These are phyloP conservation scores for Anoplopoma fimbria DNA, from an alignment of 2,113 vertebrate species.

Conservation along the genomic window DNA sequence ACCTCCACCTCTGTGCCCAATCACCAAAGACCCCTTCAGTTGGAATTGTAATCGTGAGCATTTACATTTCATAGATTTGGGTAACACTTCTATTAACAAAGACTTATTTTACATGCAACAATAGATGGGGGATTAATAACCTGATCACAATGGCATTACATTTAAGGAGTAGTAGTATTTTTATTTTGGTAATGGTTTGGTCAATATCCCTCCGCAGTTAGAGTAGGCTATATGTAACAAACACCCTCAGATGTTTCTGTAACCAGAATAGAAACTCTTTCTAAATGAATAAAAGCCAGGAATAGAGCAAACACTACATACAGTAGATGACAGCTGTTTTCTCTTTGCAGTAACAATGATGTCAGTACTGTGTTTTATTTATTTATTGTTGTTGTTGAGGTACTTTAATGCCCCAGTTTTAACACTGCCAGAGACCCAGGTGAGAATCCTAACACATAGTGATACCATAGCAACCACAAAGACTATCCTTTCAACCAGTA, in stretches of 20 bases:
- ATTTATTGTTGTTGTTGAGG: background rate
- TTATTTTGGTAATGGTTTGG: background rate
- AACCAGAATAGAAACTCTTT: background rate
- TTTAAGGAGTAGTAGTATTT: background rate
- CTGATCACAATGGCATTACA: background rate
- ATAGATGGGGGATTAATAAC: background rate
- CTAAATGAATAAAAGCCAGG: background rate
- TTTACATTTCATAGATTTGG: background rate
- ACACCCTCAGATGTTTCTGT: background rate
- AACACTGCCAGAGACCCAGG: background rate
- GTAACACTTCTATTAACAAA: background rate
- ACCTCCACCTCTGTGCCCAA: conserved; percentile 42
- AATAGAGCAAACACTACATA: background rate
- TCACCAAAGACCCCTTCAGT: conserved; percentile 24
- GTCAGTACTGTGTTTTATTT: background rate
- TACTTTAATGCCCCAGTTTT: background rate
- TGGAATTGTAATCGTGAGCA: conserved; percentile 4
- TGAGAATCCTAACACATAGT: background rate
- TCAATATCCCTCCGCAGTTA: background rate
- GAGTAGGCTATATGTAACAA: background rate
- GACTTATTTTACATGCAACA: background rate
- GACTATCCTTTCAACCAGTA: background rate
- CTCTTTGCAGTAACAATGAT: background rate
- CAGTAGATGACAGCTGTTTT: background rate
- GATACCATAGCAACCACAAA: background rate